Evolutionary conservation across 2,797 vertebrate species (phyloP).

Genomic region (Acanthiza pusilla): DNA sequence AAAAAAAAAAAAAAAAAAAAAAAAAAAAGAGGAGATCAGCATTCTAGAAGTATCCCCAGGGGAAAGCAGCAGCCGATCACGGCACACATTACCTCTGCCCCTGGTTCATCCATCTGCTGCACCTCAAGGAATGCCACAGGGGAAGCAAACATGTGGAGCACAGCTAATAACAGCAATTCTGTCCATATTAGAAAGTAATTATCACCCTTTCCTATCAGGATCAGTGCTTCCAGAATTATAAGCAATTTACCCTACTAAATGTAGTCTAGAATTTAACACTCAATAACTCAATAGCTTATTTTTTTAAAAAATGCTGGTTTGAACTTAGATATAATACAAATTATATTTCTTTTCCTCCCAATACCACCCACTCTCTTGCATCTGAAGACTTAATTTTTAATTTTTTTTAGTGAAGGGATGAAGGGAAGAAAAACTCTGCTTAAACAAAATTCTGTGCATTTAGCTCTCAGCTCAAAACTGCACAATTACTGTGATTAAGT

Average conservation of each 20-base stretch:
- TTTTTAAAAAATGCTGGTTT: background rate
- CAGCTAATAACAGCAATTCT: constrained; percentile 62
- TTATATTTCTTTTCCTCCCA: background rate
- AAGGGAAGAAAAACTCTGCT: background rate
- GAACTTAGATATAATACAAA: background rate
- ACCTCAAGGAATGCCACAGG: constrained; percentile 53
- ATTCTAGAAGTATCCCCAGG: constrained; percentile 29
- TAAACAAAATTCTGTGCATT: background rate
- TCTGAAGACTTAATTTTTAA: background rate
- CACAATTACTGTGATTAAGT: constrained; percentile 15
- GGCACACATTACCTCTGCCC: constrained; percentile 55
- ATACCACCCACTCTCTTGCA: background rate
- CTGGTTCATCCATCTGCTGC: constrained; percentile 65
- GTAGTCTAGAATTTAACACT: constrained; percentile 57
- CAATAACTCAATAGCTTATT: background rate
- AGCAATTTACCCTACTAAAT: constrained; percentile 39
- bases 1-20: background rate
- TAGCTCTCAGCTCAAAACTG: background rate
- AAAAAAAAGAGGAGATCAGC: background rate
- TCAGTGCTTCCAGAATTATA: constrained; percentile 59
- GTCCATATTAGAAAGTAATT: constrained; percentile 64
- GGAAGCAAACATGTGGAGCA: constrained; percentile 51
- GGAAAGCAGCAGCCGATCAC: constrained; percentile 14
- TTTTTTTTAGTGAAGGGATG: background rate
- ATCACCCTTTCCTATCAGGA: constrained; percentile 59